Percentiles rank a stretch among this genome's conserved stretches.
Conservation (phyloP, 2,888 invertebrate genomes). For the Stegana nigrithorax region DNA sequence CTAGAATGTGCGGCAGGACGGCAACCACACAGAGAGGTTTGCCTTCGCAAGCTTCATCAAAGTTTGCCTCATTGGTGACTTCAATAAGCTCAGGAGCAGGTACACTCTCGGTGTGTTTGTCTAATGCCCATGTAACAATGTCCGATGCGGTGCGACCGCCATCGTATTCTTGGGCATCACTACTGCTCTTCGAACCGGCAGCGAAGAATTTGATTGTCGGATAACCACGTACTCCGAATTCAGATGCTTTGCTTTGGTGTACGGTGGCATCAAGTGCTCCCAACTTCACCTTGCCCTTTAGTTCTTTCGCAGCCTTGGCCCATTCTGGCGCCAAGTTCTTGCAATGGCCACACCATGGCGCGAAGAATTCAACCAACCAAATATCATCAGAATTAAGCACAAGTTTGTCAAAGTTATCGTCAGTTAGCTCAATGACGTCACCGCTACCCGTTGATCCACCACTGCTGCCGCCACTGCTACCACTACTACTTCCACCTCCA, state of each 20-base stretch:
- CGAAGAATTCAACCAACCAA: slow-evolving; percentile 98
- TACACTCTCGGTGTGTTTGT: slow-evolving; percentile 86
- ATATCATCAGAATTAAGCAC: slow-evolving; percentile 94
- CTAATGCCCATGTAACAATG: slow-evolving; percentile 90
- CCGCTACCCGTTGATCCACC: slow-evolving; percentile 38
- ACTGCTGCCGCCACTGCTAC: slow-evolving; percentile 29
- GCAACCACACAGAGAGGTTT: slow-evolving; percentile 92
- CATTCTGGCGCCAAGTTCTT: slow-evolving; percentile 97
- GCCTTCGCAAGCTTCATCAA: slow-evolving; percentile 84
- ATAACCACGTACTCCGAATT: slow-evolving; percentile 92
- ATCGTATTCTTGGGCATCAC: slow-evolving; percentile 85
- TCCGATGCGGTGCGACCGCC: slow-evolving; percentile 92
- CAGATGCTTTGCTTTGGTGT: slow-evolving; percentile 81
- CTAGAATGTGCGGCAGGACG: slow-evolving; percentile 93
- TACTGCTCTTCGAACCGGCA: slow-evolving; percentile 80
- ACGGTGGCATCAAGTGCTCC: slow-evolving; percentile 97
- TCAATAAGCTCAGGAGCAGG: slow-evolving; percentile 90
- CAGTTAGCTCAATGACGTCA: slow-evolving; percentile 91
- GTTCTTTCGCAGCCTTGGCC: slow-evolving; percentile 92
- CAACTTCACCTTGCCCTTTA: slow-evolving; percentile 96
- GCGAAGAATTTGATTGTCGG: slow-evolving; percentile 96
- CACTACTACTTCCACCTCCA: slow-evolving; percentile 69
- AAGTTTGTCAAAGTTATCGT: slow-evolving; percentile 92
- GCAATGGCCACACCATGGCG: slow-evolving; percentile 97
- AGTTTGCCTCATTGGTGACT: slow-evolving; percentile 72